These are phyloP conservation scores for Ophion ventricosus DNA, from an alignment of 2,888 invertebrate genomes.

Conservation along the genomic window DNA sequence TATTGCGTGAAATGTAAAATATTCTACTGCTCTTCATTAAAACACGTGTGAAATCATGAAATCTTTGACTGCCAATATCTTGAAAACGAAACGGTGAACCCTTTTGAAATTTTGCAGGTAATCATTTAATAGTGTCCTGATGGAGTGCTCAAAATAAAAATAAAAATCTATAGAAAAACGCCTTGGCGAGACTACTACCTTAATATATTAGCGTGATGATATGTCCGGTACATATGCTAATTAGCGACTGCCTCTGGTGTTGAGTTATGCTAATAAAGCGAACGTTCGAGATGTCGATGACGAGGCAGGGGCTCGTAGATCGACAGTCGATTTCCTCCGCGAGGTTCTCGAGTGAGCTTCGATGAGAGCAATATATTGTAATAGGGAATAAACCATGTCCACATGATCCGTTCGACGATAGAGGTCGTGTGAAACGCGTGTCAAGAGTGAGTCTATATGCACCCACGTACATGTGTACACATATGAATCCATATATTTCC, in stretches of 20 bases:
- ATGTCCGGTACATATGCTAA: not conserved
- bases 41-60: too few species aligned
- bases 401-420: constrained; percentile 28
- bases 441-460: constrained; percentile 14
- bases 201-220: not conserved
- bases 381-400: constrained; percentile 30
- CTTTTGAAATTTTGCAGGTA: too few species aligned
- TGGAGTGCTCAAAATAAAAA: too few species aligned
- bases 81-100: too few species aligned
- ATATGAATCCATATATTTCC: not conserved
- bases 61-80: too few species aligned
- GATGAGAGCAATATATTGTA: constrained; percentile 48
- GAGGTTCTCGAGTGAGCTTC: constrained; percentile 31
- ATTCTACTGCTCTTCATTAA: too few species aligned
- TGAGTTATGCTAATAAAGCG: constrained; percentile 19
- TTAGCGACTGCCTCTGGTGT: not conserved
- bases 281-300: constrained; percentile 26
- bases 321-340: constrained; percentile 57
- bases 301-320: constrained; percentile 31
- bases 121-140: too few species aligned
- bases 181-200: too few species aligned
- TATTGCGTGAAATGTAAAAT: too few species aligned
- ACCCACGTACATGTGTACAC: not conserved
- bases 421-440: constrained; percentile 23
- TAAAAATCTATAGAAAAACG: too few species aligned